Evolutionary conservation across 2,888 invertebrate species (phyloP).

Genomic region (Cecidostiba fungosa): DNA sequence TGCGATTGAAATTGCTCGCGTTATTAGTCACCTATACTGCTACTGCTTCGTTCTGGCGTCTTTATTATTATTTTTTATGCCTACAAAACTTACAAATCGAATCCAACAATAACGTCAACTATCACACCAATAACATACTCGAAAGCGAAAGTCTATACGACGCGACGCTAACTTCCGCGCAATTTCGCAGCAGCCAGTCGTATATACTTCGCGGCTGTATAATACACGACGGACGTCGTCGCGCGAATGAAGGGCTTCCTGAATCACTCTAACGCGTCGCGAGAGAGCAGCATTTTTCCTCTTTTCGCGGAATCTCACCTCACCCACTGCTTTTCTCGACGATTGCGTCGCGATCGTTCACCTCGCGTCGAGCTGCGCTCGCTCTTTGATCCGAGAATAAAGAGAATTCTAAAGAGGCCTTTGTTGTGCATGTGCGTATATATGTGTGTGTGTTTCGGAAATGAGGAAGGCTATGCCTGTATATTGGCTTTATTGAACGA

Average conservation of each 20-base stretch:
- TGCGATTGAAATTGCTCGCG: not conserved
- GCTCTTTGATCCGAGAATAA: not conserved
- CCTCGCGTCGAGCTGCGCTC: not conserved
- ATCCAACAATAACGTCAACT: too few relatives aligned
- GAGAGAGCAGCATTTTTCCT: slow-evolving; percentile 8
- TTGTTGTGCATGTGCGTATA: not conserved
- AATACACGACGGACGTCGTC: slow-evolving; percentile 28
- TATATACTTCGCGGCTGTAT: slow-evolving; percentile 10
- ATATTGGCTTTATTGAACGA: not conserved
- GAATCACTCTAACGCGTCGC: slow-evolving; percentile 51
- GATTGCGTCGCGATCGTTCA: not conserved
- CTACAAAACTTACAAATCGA: too few relatives aligned
- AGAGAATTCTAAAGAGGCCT: not conserved
- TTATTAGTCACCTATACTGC: not conserved
- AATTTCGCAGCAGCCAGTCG: not conserved
- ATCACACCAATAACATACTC: not conserved
- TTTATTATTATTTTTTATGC: too few relatives aligned
- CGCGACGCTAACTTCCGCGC: slow-evolving; percentile 25
- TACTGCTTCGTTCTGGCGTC: too few relatives aligned
- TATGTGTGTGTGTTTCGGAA: not conserved
- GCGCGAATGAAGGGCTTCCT: slow-evolving; percentile 58
- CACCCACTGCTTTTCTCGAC: slow-evolving; percentile 12
- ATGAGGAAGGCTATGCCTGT: not conserved
- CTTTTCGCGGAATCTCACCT: slow-evolving; percentile 10
- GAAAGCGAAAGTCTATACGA: not conserved